These are phyloP conservation scores for Coboldia fuscipes DNA, from an alignment of 1,140 invertebrate species.

Conservation along the genomic window DNA sequence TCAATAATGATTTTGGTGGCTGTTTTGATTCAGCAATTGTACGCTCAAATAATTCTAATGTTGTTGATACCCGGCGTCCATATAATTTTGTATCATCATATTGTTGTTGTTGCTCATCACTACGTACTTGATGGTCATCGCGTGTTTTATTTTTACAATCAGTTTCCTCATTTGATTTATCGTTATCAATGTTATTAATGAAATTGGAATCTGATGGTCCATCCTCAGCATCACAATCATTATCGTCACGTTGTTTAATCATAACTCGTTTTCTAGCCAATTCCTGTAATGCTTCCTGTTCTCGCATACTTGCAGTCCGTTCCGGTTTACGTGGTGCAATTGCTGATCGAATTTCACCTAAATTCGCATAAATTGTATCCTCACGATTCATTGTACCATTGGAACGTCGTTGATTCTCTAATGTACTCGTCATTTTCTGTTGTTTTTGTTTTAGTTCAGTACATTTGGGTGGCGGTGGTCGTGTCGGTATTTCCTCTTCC, in stretches of 20 bases:
- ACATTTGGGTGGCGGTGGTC: constrained; percentile 47
- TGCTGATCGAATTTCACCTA: constrained; percentile 54
- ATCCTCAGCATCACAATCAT: constrained; percentile 20
- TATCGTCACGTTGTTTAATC: constrained; percentile 18
- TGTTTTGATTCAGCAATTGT: neutral
- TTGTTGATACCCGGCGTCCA: constrained; percentile 3
- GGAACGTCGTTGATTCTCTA: constrained; percentile 22
- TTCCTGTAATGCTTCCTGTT: constrained; percentile 38
- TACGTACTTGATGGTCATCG: constrained; percentile 11
- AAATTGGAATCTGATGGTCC: constrained; percentile 6
- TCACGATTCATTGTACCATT: constrained; percentile 23
- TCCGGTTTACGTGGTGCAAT: constrained; percentile 58
- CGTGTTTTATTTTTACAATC: constrained; percentile 9
- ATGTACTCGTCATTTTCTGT: constrained; percentile 22
- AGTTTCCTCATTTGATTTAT: constrained; percentile 9
- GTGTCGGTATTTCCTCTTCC: constrained; percentile 37
- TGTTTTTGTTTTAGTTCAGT: constrained; percentile 34
- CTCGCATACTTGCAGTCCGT: constrained; percentile 59
- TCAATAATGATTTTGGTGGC: neutral
- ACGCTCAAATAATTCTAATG: constrained; percentile 5
- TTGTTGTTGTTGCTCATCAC: constrained; percentile 6
- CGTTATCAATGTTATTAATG: neutral
- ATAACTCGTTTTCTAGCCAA: constrained; percentile 24
- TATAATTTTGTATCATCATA: constrained; percentile 5
- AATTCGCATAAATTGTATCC: constrained; percentile 56